Evolutionary conservation across 2,888 invertebrate species (phyloP).

Genomic region (Zele albiditarsus): DNA sequence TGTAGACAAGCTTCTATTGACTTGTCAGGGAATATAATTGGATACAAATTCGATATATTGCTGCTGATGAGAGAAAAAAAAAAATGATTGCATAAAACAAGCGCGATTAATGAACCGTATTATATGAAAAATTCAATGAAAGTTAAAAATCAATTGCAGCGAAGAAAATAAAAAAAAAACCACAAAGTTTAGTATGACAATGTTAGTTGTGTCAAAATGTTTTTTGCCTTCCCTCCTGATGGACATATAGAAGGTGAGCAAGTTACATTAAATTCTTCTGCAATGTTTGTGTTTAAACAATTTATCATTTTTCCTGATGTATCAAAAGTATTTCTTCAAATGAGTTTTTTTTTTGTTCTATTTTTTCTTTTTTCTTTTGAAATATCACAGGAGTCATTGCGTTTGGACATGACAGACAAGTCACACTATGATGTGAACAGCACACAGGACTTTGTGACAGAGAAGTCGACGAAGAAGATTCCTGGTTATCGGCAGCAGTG

Average conservation of each 20-base stretch:
- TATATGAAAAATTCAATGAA: constrained; percentile 2
- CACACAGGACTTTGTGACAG: constrained; percentile 65
- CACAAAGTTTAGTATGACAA: constrained; percentile 69
- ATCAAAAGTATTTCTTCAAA: background rate
- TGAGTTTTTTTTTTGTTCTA: constrained; percentile 11
- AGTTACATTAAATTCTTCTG: constrained; percentile 40
- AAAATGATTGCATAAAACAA: constrained; percentile 40
- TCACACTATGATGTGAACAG: constrained; percentile 81
- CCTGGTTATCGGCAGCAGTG: constrained; percentile 54
- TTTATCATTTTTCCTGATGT: background rate
- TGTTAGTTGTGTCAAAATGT: constrained; percentile 74
- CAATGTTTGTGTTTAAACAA: background rate
- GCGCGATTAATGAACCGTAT: constrained; percentile 42
- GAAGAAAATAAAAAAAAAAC: constrained; percentile 7
- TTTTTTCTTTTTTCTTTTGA: background rate
- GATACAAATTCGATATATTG: background rate
- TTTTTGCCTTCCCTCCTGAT: constrained; percentile 72
- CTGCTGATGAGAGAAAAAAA: background rate
- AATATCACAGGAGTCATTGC: constrained; percentile 78
- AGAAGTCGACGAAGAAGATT: constrained; percentile 55
- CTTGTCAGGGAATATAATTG: background rate
- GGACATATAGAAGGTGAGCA: constrained; percentile 75
- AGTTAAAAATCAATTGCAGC: background rate
- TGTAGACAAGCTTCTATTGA: background rate
- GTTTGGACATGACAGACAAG: constrained; percentile 84